Evolutionary conservation across 2,888 invertebrate species (phyloP), one percentile per base, ranked within the genome.

Genomic region (Troides oblongomaculatus): DNA sequence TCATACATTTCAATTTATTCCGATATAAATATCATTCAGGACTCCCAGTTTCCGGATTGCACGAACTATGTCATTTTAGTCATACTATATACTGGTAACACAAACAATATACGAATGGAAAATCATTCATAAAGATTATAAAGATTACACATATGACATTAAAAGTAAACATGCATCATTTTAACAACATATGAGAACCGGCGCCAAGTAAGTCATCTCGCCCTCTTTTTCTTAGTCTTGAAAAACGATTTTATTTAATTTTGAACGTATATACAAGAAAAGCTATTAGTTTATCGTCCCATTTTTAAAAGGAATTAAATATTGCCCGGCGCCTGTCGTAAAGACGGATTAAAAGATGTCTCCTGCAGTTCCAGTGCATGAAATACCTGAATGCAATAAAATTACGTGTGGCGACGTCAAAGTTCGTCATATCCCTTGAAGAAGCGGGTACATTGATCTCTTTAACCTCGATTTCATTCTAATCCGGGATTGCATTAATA

Each of bases 391-490:
- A 57, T 39, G 57, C 57, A 64, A 69, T 65, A 63, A 66, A 62
- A 46, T n/a, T 65, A 64, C 53, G 39, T n/a, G 25, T 64, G 46
- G 23, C 62, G 53, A 63, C 59, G 53, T 62, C 18, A 64, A 57
- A 59, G 57, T 59, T 57, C 30, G 39, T 62, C 46, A 60, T 25
- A 66, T 59, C 23, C 12, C 59, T 53, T 30, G 39, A 39, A 46
- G 0, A 58, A 59, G 36, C 62, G 30, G 17, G 62, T 58, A 39
- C 70, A 64, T 68, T 63, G 62, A 62, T 58, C 62, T 66, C 57
- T 39, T 39, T 57, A 69, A 72, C 71, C 74, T 72, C 60, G 66
- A 57, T 73, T 70, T 64, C 57, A 60, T 66, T 71, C 65, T 64
- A 69, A 67, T 63, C 43, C 23, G 56, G 39, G 58, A 70, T 64